Conservation (phyloP, 2,797 vertebrate species). For the Megalops cyprinoides region DNA sequence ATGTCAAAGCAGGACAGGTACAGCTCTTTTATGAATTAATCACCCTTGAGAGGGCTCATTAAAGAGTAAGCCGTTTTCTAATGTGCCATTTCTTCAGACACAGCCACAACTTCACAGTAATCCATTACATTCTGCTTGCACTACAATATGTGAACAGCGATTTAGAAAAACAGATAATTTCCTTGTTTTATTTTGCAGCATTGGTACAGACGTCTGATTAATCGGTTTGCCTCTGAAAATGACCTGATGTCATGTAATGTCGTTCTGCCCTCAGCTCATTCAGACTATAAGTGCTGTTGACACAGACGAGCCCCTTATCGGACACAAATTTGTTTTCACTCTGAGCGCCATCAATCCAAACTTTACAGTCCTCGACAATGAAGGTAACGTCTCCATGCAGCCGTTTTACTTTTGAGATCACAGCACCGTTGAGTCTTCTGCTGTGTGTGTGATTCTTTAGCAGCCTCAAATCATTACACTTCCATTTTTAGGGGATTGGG, state of each 20-base stretch:
- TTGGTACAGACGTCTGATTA: background rate
- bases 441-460: slow-evolving; percentile 32
- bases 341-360: slow-evolving; percentile 83
- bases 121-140: background rate
- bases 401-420: too few species aligned
- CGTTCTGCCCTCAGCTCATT: slow-evolving; percentile 71
- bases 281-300: slow-evolving; percentile 87
- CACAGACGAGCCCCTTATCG: slow-evolving; percentile 84
- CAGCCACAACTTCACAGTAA: background rate
- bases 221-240: background rate
- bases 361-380: slow-evolving; percentile 86
- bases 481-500: too few species aligned
- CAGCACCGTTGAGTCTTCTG: slow-evolving; percentile 19
- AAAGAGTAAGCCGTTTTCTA: too few species aligned
- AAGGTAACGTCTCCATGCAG: slow-evolving; percentile 71
- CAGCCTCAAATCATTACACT: slow-evolving; percentile 30
- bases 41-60: background rate
- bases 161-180: background rate
- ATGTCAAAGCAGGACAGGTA: slow-evolving; percentile 85
- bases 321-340: slow-evolving; percentile 88
- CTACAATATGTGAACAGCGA: background rate
- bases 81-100: too few species aligned
- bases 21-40: slow-evolving; percentile 22
- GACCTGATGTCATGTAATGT: background rate
- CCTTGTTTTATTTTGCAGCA: background rate